Conservation (phyloP, 2,113 vertebrate species). For the Potamarius usumacintae region DNA sequence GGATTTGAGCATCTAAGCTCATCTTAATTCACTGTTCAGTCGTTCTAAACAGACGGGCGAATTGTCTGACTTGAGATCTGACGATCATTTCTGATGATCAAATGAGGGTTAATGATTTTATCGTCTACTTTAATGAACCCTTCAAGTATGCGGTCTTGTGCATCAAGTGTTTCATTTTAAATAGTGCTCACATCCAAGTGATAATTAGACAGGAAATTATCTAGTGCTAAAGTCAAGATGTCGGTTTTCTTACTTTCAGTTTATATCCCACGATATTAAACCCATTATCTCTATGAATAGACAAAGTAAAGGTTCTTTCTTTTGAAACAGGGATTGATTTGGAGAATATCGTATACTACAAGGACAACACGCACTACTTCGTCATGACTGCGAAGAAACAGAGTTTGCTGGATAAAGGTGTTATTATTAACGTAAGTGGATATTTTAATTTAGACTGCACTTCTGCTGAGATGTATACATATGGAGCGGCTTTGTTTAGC, state of each 20-base stretch:
- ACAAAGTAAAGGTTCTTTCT: background rate
- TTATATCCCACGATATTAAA: background rate
- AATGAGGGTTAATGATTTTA: background rate
- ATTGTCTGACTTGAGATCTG: background rate
- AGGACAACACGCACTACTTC: slow-evolving; percentile 96
- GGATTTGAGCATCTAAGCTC: background rate
- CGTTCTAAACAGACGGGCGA: background rate
- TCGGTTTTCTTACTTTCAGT: background rate
- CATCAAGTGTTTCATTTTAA: background rate
- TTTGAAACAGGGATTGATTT: slow-evolving; percentile 86
- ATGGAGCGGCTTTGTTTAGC: background rate
- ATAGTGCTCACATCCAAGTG: background rate
- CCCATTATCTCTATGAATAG: background rate
- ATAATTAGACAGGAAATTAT: background rate
- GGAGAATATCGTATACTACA: slow-evolving; percentile 99
- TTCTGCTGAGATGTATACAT: background rate
- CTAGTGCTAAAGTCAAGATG: slow-evolving; percentile 6
- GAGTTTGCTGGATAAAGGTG: slow-evolving; percentile 92
- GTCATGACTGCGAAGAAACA: slow-evolving; percentile 99
- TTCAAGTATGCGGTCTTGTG: background rate
- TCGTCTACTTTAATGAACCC: background rate
- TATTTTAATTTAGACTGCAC: background rate
- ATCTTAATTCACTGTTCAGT: background rate
- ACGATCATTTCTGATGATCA: background rate
- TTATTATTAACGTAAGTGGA: slow-evolving; percentile 86